Base-by-base conservation (phyloP, 2,113 vertebrate species). In the Opisthocomus hoazin region DNA sequence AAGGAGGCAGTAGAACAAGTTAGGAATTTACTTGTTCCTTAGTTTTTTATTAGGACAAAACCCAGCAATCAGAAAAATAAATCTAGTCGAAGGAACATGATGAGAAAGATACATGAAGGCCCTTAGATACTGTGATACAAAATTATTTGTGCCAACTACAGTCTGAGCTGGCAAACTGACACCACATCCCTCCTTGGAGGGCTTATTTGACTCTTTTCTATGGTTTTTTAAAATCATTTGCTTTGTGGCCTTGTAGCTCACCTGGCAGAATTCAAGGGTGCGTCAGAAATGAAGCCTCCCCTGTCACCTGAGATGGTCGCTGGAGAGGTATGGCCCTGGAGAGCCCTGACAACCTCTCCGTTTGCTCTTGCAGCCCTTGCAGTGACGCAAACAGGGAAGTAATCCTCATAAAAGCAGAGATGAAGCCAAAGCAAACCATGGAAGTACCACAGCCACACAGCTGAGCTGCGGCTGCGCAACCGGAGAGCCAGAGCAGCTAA, bases 291-390 rank as follows among this genome's bases (percentile, higher is more conserved):
- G 29, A 56, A 21, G 19, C 54, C 75, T 60, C 29, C 50, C 45
- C 36, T 4, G 0, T 70, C 63, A 34, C 36, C 41, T 0, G 1
- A 8, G 56, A 8, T 4, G 4, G 36, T 27, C 51, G 20, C 26
- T 11, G 21, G 21, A 17, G 32, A 30, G 13, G 14, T 27, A 8
- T 8, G 26, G 37, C 32, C 17, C 27, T 34, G 15, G 34, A 22
- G 15, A 29, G 37, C 12, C 16, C 41, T 13, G 12, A 21, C 15
- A 46, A 34, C 20, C 30, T 46, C 46, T 30, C 9, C 8, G 6
- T 19, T n/a, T 26, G 37, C 30, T 43, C 30, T 29, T 10, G 19
- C 20, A 53, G 73, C 46, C 66, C 51, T 21, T 23, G 51, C 34
- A 61, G 66, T 32, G 41, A n/a, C 1, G 3, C 2, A 14, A 24